phyloP scores from a whole-genome alignment of 2,888 invertebrate genomes.

The Leucophenga montana region DNA sequence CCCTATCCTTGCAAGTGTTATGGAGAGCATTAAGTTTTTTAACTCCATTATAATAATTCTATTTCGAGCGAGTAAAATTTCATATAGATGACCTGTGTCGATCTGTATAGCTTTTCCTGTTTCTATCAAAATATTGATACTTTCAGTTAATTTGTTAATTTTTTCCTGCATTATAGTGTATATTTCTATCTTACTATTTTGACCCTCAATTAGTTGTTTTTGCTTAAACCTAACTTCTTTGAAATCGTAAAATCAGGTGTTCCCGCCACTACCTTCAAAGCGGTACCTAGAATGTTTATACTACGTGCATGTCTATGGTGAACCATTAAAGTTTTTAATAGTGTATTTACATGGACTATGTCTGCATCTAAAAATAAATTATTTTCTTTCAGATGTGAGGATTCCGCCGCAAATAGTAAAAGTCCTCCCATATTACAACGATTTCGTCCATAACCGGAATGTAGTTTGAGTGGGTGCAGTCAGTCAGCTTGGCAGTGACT shows the following conservation, averaged over 20 bases:
- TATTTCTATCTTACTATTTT: constrained; percentile 5
- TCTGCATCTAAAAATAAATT: constrained; percentile 1
- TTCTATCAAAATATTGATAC: too few species aligned
- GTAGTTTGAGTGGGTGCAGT: constrained; percentile 7
- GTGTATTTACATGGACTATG: too few species aligned
- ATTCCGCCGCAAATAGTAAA: too few species aligned
- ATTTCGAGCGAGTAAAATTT: constrained; percentile 37
- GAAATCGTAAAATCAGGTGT: constrained; percentile 26
- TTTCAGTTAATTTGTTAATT: constrained; percentile 27
- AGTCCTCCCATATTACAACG: constrained; percentile 1
- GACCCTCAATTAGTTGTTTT: background rate
- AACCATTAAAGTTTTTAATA: background rate
- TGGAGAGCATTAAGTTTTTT: constrained; percentile 34
- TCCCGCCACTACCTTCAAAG: constrained; percentile 16
- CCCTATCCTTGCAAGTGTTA: constrained; percentile 36
- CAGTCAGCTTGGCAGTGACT: background rate
- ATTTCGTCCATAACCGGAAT: constrained; percentile 11
- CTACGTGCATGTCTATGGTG: constrained; percentile 23
- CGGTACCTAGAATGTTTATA: constrained; percentile 12
- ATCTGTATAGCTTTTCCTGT: constrained; percentile 31
- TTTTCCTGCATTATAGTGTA: constrained; percentile 27
- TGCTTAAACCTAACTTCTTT: constrained; percentile 7
- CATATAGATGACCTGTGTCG: constrained; percentile 33
- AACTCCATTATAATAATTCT: constrained; percentile 40
- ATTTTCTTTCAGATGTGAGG: too few species aligned